Conservation (phyloP, 2,888 invertebrate genomes). For the Caenorhabditis afra region DNA sequence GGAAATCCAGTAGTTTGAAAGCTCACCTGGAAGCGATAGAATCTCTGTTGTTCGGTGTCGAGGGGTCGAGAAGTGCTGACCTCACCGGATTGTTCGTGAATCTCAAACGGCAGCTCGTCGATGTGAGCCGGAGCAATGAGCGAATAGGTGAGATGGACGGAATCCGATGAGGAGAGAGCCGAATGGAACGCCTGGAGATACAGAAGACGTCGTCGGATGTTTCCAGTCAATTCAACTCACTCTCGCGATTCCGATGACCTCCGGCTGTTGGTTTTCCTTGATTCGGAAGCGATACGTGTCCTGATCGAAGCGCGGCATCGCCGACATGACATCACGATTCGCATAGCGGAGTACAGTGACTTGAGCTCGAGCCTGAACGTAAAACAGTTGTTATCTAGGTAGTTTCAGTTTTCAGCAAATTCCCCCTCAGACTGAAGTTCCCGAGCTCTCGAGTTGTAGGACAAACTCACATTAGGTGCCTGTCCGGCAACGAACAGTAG, state of each 20-base stretch:
- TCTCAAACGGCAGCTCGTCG: constrained; percentile 62
- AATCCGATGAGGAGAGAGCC: constrained; percentile 55
- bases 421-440: too few species aligned
- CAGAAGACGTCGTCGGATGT: not conserved
- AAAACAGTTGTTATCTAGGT: not conserved
- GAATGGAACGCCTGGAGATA: constrained; percentile 65
- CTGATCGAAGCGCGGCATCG: constrained; percentile 63
- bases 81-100: constrained; percentile 65
- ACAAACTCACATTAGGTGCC: constrained; percentile 16
- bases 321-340: constrained; percentile 42
- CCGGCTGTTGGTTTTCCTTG: constrained; percentile 60
- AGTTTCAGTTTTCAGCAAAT: too few species aligned
- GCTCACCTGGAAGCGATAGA: constrained; percentile 61
- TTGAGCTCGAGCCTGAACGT: constrained; percentile 58
- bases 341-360: constrained; percentile 66
- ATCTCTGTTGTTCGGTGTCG: constrained; percentile 56
- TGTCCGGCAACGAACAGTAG: constrained; percentile 11
- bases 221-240: constrained; percentile 31
- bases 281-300: constrained; percentile 61
- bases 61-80: constrained; percentile 55
- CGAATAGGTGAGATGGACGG: constrained; percentile 54
- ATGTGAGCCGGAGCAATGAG: constrained; percentile 52
- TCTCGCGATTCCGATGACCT: constrained; percentile 64
- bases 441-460: not conserved
- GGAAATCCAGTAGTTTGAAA: too few species aligned